Evolutionary conservation across 1,140 invertebrate species (phyloP), one percentile per base, ranked within the genome.

Genomic region (Dendroctonus valens): DNA sequence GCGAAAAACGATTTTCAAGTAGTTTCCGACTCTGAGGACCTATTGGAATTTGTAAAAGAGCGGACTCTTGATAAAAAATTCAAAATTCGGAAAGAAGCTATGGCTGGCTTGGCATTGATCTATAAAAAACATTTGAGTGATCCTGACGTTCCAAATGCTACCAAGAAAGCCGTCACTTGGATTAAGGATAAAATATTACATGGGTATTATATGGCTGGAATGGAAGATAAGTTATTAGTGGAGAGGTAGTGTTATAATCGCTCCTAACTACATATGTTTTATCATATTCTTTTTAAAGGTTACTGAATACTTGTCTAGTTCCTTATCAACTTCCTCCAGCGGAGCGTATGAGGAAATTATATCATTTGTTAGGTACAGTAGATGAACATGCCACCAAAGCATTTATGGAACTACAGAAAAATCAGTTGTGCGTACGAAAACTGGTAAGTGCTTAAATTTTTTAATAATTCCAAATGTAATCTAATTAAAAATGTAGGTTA

Each of bases 141-240:
- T 75, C 86, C 90, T 5, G 87, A 92, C 69, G 86, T 93, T 5
- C 91, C 91, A 5, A 86, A 91, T 49, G 90, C 91, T 0, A 94
- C 94, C 0, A 91, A 93, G 66, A 90, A 93, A 73, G 92, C 93
- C 2, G 89, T 97, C 0, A 91, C 91, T 50, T 99, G 96, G 96
- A 97, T 98, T 54, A 97, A 97, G 79, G 93, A 98, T 75, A 98
- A 98, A 84, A 96, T 98, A 64, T 83, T 99, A 8, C 94, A 98
- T 81, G 92, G 90, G 39, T 93, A 94, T 79, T 93, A 93, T 73
- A 92, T 92, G 86, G 85, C 86, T 14, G 86, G 86, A 48, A 86
- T 91, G 79, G 87, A 89, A 79, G 89, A 87, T 79, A 87, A 93
- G 72, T 81, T 98, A 50, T 78, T 98, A 15, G 95, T 98, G 3